Conservation (phyloP, 2,113 vertebrate species). For the Leucopsar rothschildi region DNA sequence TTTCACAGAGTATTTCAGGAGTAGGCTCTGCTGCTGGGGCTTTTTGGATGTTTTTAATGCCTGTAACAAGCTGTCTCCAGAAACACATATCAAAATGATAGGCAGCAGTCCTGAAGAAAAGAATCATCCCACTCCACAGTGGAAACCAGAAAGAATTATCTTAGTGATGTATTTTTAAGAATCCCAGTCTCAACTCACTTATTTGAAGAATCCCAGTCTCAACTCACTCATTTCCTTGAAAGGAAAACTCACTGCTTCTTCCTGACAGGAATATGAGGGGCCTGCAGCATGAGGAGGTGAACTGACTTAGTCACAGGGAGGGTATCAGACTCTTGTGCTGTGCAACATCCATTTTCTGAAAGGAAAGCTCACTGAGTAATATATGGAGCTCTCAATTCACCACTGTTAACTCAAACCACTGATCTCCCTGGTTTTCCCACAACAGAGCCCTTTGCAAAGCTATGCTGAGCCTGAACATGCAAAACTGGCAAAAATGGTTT, state of each 20-base stretch:
- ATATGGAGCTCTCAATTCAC: background rate
- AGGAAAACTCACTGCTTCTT: background rate
- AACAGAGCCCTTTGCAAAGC: background rate
- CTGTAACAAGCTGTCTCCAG: background rate
- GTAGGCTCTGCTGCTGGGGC: background rate
- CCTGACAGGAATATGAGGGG: background rate
- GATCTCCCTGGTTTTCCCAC: background rate
- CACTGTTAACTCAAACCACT: background rate
- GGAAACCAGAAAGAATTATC: background rate
- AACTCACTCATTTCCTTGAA: background rate
- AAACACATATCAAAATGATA: conserved; percentile 10
- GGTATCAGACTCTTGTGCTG: background rate
- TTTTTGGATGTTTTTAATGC: background rate
- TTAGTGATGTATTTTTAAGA: background rate
- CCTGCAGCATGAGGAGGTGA: background rate
- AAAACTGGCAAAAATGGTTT: background rate
- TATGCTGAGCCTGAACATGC: background rate
- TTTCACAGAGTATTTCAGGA: background rate
- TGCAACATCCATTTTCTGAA: background rate
- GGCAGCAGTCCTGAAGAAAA: conserved; percentile 1
- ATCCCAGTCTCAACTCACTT: background rate
- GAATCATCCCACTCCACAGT: background rate
- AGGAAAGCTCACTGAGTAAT: background rate
- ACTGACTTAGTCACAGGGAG: too few relatives aligned
- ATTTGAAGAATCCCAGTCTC: background rate